phyloP scores from a whole-genome alignment of 2,113 vertebrate species.

The Rhinichthys klamathensis region DNA sequence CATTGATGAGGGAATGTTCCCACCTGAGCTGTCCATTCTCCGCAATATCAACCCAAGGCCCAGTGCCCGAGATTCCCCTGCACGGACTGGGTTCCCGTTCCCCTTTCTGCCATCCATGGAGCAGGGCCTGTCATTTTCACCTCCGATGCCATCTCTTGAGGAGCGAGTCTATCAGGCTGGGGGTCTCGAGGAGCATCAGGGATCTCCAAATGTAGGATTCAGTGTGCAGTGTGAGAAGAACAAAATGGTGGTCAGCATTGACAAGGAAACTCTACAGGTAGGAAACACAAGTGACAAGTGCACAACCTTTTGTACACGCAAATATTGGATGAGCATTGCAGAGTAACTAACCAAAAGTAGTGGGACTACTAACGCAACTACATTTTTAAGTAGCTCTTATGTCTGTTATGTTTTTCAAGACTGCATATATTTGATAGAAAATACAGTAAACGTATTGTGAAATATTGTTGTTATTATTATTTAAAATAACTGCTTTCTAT shows the following conservation, averaged over 20 bases:
- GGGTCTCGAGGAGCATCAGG: conserved; percentile 81
- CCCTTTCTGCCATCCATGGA: conserved; percentile 70
- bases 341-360: background rate
- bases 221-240: conserved; percentile 84
- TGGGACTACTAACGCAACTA: background rate
- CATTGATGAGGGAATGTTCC: conserved; percentile 70
- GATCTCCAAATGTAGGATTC: conserved; percentile 73
- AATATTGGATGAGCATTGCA: background rate
- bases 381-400: background rate
- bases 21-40: conserved; percentile 83
- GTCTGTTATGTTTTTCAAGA: background rate
- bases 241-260: conserved; percentile 87
- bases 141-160: conserved; percentile 44
- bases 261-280: conserved; percentile 89
- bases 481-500: too few relatives aligned
- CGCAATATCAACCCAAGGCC: conserved; percentile 63
- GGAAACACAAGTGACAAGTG: background rate
- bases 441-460: background rate
- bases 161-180: conserved; percentile 38
- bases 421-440: background rate
- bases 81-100: conserved; percentile 75
- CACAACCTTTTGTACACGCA: background rate
- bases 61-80: conserved; percentile 60
- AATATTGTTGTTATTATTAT: background rate
- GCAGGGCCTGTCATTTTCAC: conserved; percentile 61